Evolutionary conservation across 2,113 vertebrate genomes (phyloP), one percentile per base, ranked within the genome.

Genomic region (Corvus hawaiiensis): DNA sequence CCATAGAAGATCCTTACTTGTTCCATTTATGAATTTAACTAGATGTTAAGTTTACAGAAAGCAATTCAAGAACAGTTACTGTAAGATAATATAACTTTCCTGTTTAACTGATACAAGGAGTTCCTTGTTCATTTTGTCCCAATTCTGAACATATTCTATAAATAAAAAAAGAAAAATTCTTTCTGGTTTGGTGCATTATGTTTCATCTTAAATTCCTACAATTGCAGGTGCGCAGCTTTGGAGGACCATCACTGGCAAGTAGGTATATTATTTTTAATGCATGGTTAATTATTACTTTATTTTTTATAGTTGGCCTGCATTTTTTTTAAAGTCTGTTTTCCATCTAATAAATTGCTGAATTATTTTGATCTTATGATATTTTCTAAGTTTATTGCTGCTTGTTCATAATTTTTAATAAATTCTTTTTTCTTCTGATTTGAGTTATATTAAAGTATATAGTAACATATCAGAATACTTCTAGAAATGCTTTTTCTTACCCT

Each of bases 211-310:
- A 16, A 4, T 63, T 96, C 80, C 67, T 16, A 35, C 78, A 55
- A 11, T 97, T 97, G 85, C 97, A 99, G 99, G 98, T 97, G 97
- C 97, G 0, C 97, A 93, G 87, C 82, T 99, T 74, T 99, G 98
- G 99, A 96, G 97, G 94, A 98, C 98, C 96, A 98, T 99, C 97
- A 98, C 97, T 44, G 95, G 97, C 96, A 99, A 98, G 99, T 99
- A 99, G 63, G 99, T 87, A 66, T 23, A 72, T 56, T 51, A n/a
- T 86, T 93, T 94, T 93, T 80, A 78, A 74, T 69, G 48, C 23
- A 18, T 56, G 6, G 3, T 84, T 87, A 66, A 64, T 84, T 64
- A 44, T 46, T 48, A 44, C 15, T 7, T 16, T 51, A 3, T 55
- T 85, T 66, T 76, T 66, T 63, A 17, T 22, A 11, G 8, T 51